Evolutionary conservation across 2,888 invertebrate species (phyloP).

Genomic region (Drosophila ochracea): DNA sequence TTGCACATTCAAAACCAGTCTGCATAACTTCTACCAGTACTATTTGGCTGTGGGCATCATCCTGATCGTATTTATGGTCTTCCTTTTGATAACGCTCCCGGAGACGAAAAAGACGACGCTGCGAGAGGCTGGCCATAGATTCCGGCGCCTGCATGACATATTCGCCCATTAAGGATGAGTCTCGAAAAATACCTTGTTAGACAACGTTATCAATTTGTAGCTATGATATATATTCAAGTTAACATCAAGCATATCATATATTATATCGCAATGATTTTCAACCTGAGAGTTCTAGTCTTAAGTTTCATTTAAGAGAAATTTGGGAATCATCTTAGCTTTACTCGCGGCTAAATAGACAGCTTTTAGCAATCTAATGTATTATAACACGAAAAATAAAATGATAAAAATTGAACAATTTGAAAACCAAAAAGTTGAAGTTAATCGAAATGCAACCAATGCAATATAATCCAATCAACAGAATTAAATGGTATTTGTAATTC

Average conservation of each 20-base stretch:
- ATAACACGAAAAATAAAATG: neutral
- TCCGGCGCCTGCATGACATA: constrained; percentile 38
- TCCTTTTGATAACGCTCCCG: constrained; percentile 51
- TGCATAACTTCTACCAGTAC: constrained; percentile 42
- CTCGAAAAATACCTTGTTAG: neutral
- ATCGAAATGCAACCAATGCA: neutral
- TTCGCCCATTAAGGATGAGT: constrained; percentile 24
- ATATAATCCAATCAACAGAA: neutral
- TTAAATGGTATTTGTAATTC: neutral
- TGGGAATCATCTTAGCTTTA: neutral
- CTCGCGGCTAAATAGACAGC: neutral
- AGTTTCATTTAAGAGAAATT: neutral
- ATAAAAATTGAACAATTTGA: neutral
- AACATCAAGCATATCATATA: neutral
- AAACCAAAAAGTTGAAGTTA: neutral
- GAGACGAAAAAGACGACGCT: constrained; percentile 50
- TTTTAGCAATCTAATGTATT: neutral
- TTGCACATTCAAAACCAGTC: constrained; percentile 18
- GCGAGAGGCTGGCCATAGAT: constrained; percentile 51
- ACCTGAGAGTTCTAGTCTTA: neutral
- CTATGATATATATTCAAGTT: neutral
- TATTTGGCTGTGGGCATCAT: constrained; percentile 63
- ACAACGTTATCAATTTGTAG: neutral
- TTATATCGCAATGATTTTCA: neutral
- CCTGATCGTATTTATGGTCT: constrained; percentile 41